Percentiles rank a stretch among this genome's conserved stretches.
Evolutionary conservation across 1,140 invertebrate species (phyloP).

Genomic region (Venustaconcha ellipsiformis): DNA sequence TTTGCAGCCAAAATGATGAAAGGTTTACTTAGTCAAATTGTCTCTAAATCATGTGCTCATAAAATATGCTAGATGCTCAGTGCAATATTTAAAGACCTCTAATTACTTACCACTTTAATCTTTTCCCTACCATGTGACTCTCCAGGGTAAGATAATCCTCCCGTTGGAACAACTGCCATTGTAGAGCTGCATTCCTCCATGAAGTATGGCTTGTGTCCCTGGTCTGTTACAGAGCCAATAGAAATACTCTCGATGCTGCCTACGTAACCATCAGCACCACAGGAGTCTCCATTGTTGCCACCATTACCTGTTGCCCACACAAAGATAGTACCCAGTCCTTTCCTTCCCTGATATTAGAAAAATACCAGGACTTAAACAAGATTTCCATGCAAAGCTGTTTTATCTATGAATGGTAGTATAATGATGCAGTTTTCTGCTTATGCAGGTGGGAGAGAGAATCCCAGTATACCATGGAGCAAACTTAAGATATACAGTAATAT

Average conservation of each 20-base stretch:
- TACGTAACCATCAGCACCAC: constrained; percentile 70
- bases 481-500: too few species aligned
- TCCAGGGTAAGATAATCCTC: constrained; percentile 47
- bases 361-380: neutral
- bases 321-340: constrained; percentile 67
- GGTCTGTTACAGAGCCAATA: constrained; percentile 65
- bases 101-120: constrained; percentile 59
- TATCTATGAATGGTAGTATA: too few species aligned
- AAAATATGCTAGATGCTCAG: too few species aligned
- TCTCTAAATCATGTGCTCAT: too few species aligned
- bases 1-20: too few species aligned
- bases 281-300: constrained; percentile 67
- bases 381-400: neutral
- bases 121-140: constrained; percentile 34
- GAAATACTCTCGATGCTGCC: constrained; percentile 67
- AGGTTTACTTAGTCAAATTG: too few species aligned
- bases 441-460: too few species aligned
- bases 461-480: too few species aligned
- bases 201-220: constrained; percentile 66
- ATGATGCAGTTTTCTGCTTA: too few species aligned
- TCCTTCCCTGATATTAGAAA: constrained; percentile 61
- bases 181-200: constrained; percentile 69
- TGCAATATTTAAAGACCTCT: neutral
- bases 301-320: constrained; percentile 73
- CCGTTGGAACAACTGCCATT: constrained; percentile 68